Evolutionary conservation across 2,797 vertebrate genomes (phyloP).

Genomic region (Arnoldichthys spilopterus): DNA sequence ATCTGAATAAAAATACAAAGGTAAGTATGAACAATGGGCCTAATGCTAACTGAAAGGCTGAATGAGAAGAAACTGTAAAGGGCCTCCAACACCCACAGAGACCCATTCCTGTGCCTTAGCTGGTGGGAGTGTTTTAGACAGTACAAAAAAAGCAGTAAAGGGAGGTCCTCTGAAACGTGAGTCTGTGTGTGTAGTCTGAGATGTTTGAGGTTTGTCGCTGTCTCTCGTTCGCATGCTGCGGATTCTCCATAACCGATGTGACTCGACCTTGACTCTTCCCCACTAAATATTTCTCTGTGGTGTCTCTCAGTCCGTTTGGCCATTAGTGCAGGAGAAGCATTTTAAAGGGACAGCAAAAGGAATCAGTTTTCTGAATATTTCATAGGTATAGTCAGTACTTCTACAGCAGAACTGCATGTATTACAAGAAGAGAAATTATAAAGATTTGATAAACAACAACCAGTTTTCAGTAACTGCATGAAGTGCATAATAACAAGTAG

Average conservation of each 20-base stretch:
- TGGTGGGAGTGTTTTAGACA: background rate
- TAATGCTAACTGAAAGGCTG: background rate
- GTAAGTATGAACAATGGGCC: background rate
- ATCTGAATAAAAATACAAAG: too few relatives aligned
- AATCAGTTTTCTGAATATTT: background rate
- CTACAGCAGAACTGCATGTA: background rate
- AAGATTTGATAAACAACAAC: background rate
- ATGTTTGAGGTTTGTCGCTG: conserved; percentile 67
- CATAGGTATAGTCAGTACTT: background rate
- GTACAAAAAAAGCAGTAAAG: conserved; percentile 38
- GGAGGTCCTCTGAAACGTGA: conserved; percentile 66
- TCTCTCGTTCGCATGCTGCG: conserved; percentile 61
- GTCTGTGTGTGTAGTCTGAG: conserved; percentile 50
- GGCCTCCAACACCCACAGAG: background rate
- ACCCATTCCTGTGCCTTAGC: background rate
- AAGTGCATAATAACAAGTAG: too few relatives aligned
- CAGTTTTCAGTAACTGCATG: too few relatives aligned
- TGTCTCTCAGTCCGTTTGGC: conserved; percentile 39
- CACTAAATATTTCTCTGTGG: conserved; percentile 49
- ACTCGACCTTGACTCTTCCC: conserved; percentile 63
- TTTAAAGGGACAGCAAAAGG: background rate
- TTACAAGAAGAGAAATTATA: background rate
- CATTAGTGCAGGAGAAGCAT: background rate
- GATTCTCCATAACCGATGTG: conserved; percentile 50
- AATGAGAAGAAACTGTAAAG: background rate